These are phyloP conservation scores for Hemibagrus wyckioides DNA, from an alignment of 2,113 vertebrate species.

Conservation along the genomic window DNA sequence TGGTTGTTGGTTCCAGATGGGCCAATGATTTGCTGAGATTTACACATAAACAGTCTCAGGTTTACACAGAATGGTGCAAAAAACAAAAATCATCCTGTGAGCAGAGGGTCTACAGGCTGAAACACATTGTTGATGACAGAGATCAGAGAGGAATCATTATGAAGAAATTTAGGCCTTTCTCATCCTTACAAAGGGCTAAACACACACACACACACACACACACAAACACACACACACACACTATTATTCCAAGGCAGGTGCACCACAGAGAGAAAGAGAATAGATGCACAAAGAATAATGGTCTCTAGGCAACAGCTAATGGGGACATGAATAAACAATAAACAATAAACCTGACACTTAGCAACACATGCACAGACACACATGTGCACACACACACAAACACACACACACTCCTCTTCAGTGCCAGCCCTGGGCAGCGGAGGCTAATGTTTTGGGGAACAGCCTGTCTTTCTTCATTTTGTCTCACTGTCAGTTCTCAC, in stretches of 20 bases:
- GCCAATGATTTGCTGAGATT: no score
- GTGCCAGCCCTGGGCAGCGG: slow-evolving; percentile 45
- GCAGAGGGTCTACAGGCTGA: no score
- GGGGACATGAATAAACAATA: slow-evolving; percentile 54
- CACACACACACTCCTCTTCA: slow-evolving; percentile 5
- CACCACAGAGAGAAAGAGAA: slow-evolving; percentile 31
- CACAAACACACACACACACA: slow-evolving; percentile 28
- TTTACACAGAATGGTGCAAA: no score
- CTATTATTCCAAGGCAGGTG: slow-evolving; percentile 39
- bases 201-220: slow-evolving; percentile 17
- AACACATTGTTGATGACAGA: no score
- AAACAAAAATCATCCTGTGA: no score
- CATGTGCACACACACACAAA: slow-evolving; percentile 9
- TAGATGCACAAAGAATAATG: slow-evolving; percentile 43
- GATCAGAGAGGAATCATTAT: not conserved
- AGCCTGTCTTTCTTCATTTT: slow-evolving; percentile 53
- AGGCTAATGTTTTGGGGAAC: slow-evolving; percentile 50
- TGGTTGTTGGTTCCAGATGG: no score
- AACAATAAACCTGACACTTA: slow-evolving; percentile 52
- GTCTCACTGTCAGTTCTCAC: slow-evolving; percentile 51
- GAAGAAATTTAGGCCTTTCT: not conserved
- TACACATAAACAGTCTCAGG: no score
- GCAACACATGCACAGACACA: slow-evolving; percentile 40
- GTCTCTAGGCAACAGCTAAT: slow-evolving; percentile 55
- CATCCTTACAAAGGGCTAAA: not conserved